Evolutionary conservation across 2,888 invertebrate species (phyloP).

Genomic region (Lepidochitona cinerea): DNA sequence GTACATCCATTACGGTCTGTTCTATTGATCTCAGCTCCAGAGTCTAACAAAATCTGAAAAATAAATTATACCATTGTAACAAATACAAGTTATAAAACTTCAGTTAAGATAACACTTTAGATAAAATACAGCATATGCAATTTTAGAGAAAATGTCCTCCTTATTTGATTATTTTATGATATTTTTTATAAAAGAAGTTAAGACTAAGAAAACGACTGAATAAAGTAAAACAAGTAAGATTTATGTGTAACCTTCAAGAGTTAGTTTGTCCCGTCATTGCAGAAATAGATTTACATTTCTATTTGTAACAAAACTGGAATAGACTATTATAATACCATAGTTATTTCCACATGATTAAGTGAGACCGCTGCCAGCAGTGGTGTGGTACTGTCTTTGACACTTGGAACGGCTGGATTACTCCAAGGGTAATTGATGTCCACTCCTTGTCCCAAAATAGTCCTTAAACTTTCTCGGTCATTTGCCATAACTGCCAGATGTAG

Average conservation of each 20-base stretch:
- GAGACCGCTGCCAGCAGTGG: constrained; percentile 71
- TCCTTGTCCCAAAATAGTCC: constrained; percentile 53
- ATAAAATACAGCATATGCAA: no score
- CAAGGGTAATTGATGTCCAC: constrained; percentile 71
- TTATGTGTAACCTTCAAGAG: no score
- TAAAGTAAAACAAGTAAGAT: no score
- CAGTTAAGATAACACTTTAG: no score
- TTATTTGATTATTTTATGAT: no score
- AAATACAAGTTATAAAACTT: no score
- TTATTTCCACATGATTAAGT: constrained; percentile 70
- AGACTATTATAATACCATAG: constrained; percentile 54
- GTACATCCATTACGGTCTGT: constrained; percentile 69
- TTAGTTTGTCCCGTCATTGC: no score
- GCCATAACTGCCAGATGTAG: constrained; percentile 71
- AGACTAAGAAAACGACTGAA: no score
- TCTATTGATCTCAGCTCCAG: constrained; percentile 68
- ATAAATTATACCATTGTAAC: constrained; percentile 8
- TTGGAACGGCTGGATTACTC: constrained; percentile 70
- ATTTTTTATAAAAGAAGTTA: no score
- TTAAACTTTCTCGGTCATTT: constrained; percentile 67
- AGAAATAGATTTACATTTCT: no score
- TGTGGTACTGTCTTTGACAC: constrained; percentile 71
- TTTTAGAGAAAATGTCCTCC: no score
- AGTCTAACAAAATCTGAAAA: constrained; percentile 64
- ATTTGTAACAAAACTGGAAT: no score